These are phyloP conservation scores for Craniophora ligustri DNA, from an alignment of 2,888 invertebrate species.

Conservation along the genomic window DNA sequence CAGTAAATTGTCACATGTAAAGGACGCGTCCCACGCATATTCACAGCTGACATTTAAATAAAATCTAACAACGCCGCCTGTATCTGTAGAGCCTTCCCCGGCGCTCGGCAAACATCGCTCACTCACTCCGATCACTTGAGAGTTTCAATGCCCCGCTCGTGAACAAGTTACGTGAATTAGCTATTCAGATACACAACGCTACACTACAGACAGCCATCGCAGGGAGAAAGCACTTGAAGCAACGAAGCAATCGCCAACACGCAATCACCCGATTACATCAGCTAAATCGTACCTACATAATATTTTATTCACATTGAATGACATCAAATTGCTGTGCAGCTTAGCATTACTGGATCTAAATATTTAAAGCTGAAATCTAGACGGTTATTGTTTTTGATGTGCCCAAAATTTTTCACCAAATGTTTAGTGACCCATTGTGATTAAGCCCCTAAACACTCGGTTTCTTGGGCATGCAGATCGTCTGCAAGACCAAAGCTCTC, in stretches of 20 bases:
- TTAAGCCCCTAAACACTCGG: not conserved
- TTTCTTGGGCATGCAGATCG: not conserved
- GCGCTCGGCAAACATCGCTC: slow-evolving; percentile 11
- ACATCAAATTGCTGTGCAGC: not conserved
- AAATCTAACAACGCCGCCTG: not conserved
- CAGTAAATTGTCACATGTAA: not conserved
- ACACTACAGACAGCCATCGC: not conserved
- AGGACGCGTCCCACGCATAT: not conserved
- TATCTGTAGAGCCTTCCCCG: not conserved
- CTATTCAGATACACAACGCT: not conserved
- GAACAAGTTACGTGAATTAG: not conserved
- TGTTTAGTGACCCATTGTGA: not conserved
- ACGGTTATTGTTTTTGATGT: no score
- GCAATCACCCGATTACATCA: not conserved
- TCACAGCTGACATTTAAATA: slow-evolving; percentile 6
- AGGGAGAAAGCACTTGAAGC: not conserved
- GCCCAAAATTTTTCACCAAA: no score
- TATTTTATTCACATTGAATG: not conserved
- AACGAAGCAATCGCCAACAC: not conserved
- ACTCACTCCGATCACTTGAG: slow-evolving; percentile 13
- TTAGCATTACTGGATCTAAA: not conserved
- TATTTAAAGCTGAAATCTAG: not conserved
- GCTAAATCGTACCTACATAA: not conserved
- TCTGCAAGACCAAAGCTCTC: slow-evolving; percentile 1
- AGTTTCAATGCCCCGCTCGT: slow-evolving; percentile 19